These are phyloP conservation scores for Motacilla alba DNA, from an alignment of 2,113 vertebrate genomes.

Conservation along the genomic window DNA sequence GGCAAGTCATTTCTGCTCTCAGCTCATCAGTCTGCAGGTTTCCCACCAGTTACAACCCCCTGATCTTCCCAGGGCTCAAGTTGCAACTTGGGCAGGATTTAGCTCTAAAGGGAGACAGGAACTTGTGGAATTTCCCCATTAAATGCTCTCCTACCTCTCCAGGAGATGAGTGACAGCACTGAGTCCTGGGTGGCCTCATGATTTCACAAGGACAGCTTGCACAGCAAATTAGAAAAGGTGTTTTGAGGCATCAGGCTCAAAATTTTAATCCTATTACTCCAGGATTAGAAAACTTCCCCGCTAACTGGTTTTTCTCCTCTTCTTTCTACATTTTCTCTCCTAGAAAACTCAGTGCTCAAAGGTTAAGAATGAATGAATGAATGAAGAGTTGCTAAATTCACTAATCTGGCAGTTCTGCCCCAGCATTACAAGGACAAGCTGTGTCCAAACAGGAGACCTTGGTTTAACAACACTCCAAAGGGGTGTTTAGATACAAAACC, in stretches of 20 bases:
- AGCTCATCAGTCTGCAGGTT: background rate
- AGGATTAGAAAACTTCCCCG: background rate
- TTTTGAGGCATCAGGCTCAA: background rate
- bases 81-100: constrained; percentile 33
- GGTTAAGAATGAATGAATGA: background rate
- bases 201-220: background rate
- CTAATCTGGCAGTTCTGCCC: background rate
- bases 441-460: background rate
- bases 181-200: background rate
- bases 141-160: background rate
- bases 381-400: background rate
- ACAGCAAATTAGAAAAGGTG: background rate
- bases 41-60: constrained; percentile 43
- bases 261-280: background rate
- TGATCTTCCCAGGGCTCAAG: constrained; percentile 33
- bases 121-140: constrained; percentile 15
- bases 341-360: background rate
- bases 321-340: background rate
- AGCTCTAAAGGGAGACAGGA: background rate
- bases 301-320: background rate
- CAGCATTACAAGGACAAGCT: background rate
- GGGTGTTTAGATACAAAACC: background rate
- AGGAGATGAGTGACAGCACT: background rate
- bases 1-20: constrained; percentile 44
- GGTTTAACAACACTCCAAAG: background rate